Base-by-base conservation (phyloP, 1,140 invertebrate genomes). In the Drosophila sulfurigaster region DNA sequence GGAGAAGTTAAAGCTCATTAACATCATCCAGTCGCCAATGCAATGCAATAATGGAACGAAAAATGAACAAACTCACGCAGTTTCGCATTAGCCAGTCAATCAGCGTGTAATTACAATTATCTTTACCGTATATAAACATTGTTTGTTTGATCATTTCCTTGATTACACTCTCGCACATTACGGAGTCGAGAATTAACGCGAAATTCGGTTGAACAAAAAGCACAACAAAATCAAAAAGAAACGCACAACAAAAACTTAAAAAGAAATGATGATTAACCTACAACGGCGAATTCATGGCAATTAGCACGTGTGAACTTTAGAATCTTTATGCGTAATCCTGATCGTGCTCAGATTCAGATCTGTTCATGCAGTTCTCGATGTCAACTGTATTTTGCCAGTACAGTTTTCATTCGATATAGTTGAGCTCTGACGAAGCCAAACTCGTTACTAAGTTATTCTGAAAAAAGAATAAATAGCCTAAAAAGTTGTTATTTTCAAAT, bases 41-140 rank as follows among this genome's bases (percentile, higher is more conserved):
- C 35, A 10, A 3, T 28, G 51, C 51, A 54, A 5, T 30, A 5
- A n/a, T 54, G 51, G 11, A 11, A n/a, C 35, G 51, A 4, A 11
- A n/a, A 41, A 3, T 28, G 11, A 25, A 57, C 32, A 10, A 57
- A 57, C 52, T 56, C 52, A 38, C 52, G 32, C 52, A 56, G n/a
- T 38, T 56, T 56, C 52, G 30, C 52, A 56, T 57, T 57, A 57
- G 32, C 32, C 11, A 38, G 51, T 35, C 51, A 54, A 54, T 54
- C 51, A 54, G n/a, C 15, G 32, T 35, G 13, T 57, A 57, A 57
- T 57, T 57, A 20, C 54, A 57, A 57, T 57, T 57, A 57, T 57
- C 32, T 57, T 57, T 57, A 57, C 54, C 54, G 52, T 56, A 32
- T 57, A 57, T 41, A 57, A 38, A 57, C 54, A 57, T 41, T 41